Conservation (phyloP, 1,140 invertebrate species). For the Pogonomyrmex barbatus region DNA sequence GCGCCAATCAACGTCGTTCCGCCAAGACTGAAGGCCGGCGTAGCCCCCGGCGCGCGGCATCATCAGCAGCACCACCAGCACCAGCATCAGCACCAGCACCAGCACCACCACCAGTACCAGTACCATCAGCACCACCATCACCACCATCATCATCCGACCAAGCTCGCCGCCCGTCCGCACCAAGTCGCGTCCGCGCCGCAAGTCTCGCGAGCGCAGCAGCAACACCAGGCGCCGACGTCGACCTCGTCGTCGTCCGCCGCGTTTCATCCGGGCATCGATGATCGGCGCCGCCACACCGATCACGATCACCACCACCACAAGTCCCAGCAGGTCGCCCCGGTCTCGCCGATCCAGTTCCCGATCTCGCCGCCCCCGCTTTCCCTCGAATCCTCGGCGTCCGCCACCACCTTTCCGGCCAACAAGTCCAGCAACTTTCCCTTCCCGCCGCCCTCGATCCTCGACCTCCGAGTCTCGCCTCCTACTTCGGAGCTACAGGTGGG, state of each 20-base stretch:
- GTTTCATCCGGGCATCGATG: slow-evolving; percentile 77
- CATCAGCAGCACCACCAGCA: slow-evolving; percentile 70
- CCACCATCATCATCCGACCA: slow-evolving; percentile 72
- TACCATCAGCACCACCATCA: slow-evolving; percentile 76
- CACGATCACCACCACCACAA: slow-evolving; percentile 28
- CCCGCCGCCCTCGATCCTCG: slow-evolving; percentile 83
- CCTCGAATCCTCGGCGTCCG: slow-evolving; percentile 81
- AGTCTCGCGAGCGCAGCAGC: slow-evolving; percentile 43
- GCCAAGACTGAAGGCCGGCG: slow-evolving; percentile 59
- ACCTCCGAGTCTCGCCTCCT: slow-evolving; percentile 83
- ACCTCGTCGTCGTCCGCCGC: slow-evolving; percentile 76
- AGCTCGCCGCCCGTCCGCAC: slow-evolving; percentile 47
- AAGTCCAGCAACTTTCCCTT: slow-evolving; percentile 81
- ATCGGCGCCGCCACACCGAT: slow-evolving; percentile 77
- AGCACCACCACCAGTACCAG: slow-evolving; percentile 65
- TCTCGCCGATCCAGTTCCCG: slow-evolving; percentile 83
- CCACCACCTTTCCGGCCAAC: slow-evolving; percentile 64
- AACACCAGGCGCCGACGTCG: slow-evolving; percentile 44
- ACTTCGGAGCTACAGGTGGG: slow-evolving; percentile 84
- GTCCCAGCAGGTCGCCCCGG: slow-evolving; percentile 78
- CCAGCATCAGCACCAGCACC: slow-evolving; percentile 72
- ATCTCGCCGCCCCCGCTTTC: slow-evolving; percentile 83
- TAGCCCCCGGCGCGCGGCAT: slow-evolving; percentile 56
- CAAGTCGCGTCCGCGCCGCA: slow-evolving; percentile 50
- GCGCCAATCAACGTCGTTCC: slow-evolving; percentile 67